Percentiles rank a stretch among this genome's conserved stretches.
These are phyloP conservation scores for Oenanthe oenanthe DNA, from an alignment of 2,113 vertebrate species.

Conservation along the genomic window DNA sequence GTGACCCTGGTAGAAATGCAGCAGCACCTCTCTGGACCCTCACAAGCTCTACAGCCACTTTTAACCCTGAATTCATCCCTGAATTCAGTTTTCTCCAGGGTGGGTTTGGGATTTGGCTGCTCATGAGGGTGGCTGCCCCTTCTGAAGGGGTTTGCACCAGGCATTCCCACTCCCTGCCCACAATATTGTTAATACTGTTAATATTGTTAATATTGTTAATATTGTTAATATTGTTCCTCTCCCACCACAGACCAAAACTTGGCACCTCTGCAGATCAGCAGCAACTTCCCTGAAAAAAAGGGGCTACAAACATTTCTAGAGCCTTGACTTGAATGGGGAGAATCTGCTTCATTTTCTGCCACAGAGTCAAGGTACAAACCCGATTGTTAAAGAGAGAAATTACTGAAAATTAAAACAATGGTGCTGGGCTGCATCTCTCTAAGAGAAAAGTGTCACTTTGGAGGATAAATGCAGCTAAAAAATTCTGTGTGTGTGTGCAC, in stretches of 20 bases:
- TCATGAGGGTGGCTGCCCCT: not conserved
- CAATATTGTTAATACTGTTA: accelerated
- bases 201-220: too few relatives aligned
- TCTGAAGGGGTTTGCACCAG: accelerated
- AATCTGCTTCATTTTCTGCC: not conserved
- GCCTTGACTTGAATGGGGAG: not conserved
- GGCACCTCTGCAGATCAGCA: accelerated
- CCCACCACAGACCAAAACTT: accelerated
- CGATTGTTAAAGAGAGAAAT: constrained; percentile 44
- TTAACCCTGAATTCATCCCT: too few relatives aligned
- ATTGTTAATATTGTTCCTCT: not conserved
- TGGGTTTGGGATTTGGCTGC: not conserved
- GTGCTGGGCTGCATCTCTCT: not conserved
- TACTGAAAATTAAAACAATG: constrained; percentile 52
- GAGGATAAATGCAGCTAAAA: not conserved
- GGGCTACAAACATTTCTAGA: accelerated
- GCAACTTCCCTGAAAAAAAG: not conserved
- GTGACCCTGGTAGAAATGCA: not conserved
- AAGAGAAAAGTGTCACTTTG: not conserved
- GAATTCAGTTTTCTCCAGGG: not conserved
- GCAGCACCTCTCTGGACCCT: not conserved
- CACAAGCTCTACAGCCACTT: not conserved
- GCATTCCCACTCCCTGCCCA: not conserved
- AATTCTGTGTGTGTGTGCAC: not conserved
- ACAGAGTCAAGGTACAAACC: not conserved